Evolutionary conservation across 2,888 invertebrate species (phyloP), one percentile per base, ranked within the genome.

Genomic region (Chorisops tibialis): DNA sequence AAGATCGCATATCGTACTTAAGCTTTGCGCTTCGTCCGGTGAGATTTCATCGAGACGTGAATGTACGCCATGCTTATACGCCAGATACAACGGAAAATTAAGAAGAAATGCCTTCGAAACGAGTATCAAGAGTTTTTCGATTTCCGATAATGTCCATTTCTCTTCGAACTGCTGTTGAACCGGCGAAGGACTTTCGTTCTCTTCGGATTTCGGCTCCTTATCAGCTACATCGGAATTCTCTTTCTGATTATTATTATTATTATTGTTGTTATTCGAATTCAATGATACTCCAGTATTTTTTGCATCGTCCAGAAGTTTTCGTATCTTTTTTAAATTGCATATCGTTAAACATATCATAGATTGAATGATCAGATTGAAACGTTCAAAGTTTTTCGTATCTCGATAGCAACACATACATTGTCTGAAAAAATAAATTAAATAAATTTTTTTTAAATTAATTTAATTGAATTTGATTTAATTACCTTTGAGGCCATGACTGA

Each of bases 391-490:
- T 79, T 93, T 93, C 62, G 87, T 85, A 80, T 95, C 95, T 70
- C 94, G 85, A 79, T 92, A 95, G 79, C 93, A 91, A 79, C 96
- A 96, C 88, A 94, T 93, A 75, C 96, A 96, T 81, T 96, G 95
- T 75, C 93, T 93, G 78, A 64, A 84, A 81, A 74, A 65, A 41
- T 37, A 45, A n/a, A n/a, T n/a, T 7, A 38, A 39, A 21, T 11
- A 12, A 11, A 37, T 24, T 45, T 3, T 41, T 30, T 22, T 37
- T 37, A 12, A 24, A 22, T 19, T 60, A 38, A 56, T n/a, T n/a
- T n/a, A n/a, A n/a, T n/a, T 5, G 30, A 61, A 54, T 1, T 19
- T 58, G 19, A 72, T 49, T 72, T 47, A 4, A 3, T 22, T 84
- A 89, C 91, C 93, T 88, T 79, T 93, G 89, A 67, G 91, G 89